Conservation (phyloP, 1,140 invertebrate genomes). For the Holotrichia oblita region DNA sequence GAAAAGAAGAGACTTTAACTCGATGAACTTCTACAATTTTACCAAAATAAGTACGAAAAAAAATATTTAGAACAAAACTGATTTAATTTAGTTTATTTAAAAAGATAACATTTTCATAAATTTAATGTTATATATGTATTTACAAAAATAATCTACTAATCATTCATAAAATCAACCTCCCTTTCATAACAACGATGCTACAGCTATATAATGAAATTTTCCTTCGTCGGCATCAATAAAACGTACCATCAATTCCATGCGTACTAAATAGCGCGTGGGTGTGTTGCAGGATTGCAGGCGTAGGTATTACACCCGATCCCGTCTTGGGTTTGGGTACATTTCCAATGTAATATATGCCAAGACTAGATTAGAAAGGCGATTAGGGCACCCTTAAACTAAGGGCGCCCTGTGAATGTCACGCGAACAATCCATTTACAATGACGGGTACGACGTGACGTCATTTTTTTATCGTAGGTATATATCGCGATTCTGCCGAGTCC, state of each 20-base stretch:
- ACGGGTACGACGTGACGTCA: constrained; percentile 48
- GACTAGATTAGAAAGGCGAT: constrained; percentile 13
- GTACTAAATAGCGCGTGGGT: background rate
- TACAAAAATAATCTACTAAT: too few species aligned
- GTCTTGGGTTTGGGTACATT: background rate
- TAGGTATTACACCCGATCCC: background rate
- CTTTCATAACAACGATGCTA: too few species aligned
- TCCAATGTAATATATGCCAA: background rate
- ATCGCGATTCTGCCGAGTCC: constrained; percentile 44
- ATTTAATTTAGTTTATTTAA: too few species aligned
- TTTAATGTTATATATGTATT: too few species aligned
- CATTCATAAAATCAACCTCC: too few species aligned
- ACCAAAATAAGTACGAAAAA: too few species aligned
- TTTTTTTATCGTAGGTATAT: constrained; percentile 43
- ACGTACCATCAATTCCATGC: background rate
- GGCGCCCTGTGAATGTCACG: constrained; percentile 37
- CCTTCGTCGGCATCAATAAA: too few species aligned
- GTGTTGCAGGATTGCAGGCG: background rate
- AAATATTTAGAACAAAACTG: too few species aligned
- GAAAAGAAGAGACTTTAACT: too few species aligned
- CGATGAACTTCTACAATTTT: too few species aligned
- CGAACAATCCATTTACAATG: constrained; percentile 46
- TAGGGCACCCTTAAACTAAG: background rate
- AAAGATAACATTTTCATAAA: too few species aligned
- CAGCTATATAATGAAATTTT: too few species aligned